phyloP scores from a whole-genome alignment of 2,797 vertebrate species.

The Lepidocolaptes lacrymiger region DNA sequence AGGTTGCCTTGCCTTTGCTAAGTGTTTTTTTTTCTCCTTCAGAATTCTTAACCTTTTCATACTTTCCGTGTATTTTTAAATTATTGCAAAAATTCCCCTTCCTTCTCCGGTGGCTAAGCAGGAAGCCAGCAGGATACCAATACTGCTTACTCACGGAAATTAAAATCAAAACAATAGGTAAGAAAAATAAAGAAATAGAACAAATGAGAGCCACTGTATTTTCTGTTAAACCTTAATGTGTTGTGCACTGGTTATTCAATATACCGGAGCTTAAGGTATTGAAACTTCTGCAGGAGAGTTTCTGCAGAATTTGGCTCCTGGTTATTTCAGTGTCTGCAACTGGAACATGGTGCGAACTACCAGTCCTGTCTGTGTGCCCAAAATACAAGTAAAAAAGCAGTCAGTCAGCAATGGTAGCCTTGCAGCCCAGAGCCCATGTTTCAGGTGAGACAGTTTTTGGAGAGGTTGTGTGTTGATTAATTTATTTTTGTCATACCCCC shows the following conservation, averaged over 20 bases:
- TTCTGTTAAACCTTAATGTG: neutral
- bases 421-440: neutral
- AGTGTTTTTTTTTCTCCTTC: neutral
- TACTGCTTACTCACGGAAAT: slow-evolving; percentile 66
- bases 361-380: neutral
- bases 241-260: neutral
- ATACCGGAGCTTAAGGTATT: neutral
- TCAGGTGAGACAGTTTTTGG: neutral
- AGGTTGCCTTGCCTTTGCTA: neutral
- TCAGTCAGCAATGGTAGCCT: neutral
- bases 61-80: slow-evolving; percentile 63
- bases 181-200: slow-evolving; percentile 67
- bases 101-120: slow-evolving; percentile 57
- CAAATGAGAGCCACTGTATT: slow-evolving; percentile 20
- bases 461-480: neutral
- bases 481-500: neutral
- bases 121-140: slow-evolving; percentile 68
- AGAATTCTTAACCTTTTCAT: slow-evolving; percentile 51
- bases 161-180: slow-evolving; percentile 64
- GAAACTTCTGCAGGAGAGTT: neutral
- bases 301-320: neutral
- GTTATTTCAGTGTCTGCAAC: neutral
- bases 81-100: slow-evolving; percentile 62
- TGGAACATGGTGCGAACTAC: neutral
- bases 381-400: neutral